Percentiles rank a stretch among this genome's conserved stretches.
Evolutionary conservation across 1,140 invertebrate species (phyloP).

Genomic region (Capitella teleta): DNA sequence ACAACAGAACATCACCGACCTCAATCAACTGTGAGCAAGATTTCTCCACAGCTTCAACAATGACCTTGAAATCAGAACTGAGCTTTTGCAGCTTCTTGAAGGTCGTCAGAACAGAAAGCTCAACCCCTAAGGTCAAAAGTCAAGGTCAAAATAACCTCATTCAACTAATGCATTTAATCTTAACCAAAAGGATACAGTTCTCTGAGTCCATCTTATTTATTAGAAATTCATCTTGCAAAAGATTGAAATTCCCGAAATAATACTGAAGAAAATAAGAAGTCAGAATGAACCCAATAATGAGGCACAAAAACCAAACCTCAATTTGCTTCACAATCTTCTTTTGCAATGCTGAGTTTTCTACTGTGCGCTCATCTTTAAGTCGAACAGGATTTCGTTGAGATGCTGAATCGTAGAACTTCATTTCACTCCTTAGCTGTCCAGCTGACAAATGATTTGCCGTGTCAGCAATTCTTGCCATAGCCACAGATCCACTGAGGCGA

Average conservation of each 20-base stretch:
- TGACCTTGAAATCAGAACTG: background rate
- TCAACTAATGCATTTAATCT: background rate
- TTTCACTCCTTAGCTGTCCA: background rate
- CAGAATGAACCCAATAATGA: background rate
- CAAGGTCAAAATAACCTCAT: background rate
- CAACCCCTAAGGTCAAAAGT: background rate
- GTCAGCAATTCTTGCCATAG: no score
- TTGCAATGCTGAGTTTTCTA: background rate
- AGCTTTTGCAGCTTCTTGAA: constrained; percentile 1
- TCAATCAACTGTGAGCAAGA: no score
- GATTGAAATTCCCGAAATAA: constrained; percentile 10
- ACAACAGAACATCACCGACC: no score
- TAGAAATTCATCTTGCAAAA: constrained; percentile 6
- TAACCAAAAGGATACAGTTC: constrained; percentile 3
- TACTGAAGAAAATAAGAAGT: constrained; percentile 4
- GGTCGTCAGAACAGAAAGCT: background rate
- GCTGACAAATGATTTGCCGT: no score
- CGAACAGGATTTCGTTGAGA: background rate
- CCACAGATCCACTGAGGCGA: no score
- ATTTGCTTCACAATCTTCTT: background rate
- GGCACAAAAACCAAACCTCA: background rate
- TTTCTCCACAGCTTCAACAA: no score
- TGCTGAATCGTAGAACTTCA: background rate
- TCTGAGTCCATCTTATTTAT: constrained; percentile 4
- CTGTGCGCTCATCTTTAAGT: background rate